A percentile compares a stretch with the other conserved stretches of the same genome.
Evolutionary conservation across 2,113 vertebrate genomes (phyloP).

Genomic region (Forbesichthys papilliferus): DNA sequence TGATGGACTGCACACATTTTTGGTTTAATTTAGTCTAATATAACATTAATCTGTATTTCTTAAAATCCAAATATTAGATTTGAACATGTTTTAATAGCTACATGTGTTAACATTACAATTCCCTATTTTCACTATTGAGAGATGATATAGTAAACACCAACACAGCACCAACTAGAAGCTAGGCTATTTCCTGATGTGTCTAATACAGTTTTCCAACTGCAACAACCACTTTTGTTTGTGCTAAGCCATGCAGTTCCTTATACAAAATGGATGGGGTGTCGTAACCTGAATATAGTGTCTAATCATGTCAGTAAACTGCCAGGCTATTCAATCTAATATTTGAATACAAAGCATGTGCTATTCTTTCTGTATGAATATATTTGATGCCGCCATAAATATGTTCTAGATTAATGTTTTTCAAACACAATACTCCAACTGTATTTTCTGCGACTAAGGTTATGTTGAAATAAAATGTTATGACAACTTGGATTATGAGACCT

Average conservation of each 20-base stretch:
- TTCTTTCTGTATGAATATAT: background rate
- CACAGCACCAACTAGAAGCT: conserved; percentile 1
- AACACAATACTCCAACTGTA: background rate
- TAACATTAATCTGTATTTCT: too few relatives aligned
- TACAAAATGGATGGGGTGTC: conserved; percentile 32
- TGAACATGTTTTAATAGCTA: too few relatives aligned
- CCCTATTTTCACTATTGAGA: too few relatives aligned
- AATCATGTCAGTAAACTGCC: conserved; percentile 1
- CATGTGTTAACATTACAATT: too few relatives aligned
- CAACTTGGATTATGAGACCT: background rate
- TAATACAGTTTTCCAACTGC: conserved; percentile 15
- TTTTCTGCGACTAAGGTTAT: background rate
- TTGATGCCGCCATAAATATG: background rate
- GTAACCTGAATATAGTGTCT: conserved; percentile 33
- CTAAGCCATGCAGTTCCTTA: conserved; percentile 35
- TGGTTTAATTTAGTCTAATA: too few relatives aligned
- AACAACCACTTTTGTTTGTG: conserved; percentile 22
- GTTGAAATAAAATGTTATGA: background rate
- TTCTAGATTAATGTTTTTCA: background rate
- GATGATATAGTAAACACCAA: too few relatives aligned
- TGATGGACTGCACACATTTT: too few relatives aligned
- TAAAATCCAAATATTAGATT: too few relatives aligned
- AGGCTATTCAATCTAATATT: conserved; percentile 3
- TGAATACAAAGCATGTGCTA: too few relatives aligned
- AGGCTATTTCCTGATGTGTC: conserved; percentile 11